A percentile compares a stretch with the other conserved stretches of the same genome.
Evolutionary conservation across 2,113 vertebrate species (phyloP).

Genomic region (Falcunculus frontatus): DNA sequence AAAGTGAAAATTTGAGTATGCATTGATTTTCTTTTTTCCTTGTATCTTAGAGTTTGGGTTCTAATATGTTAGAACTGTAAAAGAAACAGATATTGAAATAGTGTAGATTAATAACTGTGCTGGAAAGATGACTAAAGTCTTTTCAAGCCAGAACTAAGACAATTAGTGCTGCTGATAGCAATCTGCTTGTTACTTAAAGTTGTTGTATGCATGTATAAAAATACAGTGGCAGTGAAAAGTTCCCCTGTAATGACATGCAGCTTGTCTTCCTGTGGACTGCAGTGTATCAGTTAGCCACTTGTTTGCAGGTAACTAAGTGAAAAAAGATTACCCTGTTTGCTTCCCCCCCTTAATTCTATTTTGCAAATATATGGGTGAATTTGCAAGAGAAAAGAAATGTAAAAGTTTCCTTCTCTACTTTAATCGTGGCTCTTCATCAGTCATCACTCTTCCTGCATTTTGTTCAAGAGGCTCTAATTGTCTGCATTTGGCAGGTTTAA

Average conservation of each 20-base stretch:
- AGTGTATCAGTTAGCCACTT: constrained; percentile 21
- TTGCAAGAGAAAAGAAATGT: constrained; percentile 74
- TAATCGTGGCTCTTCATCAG: constrained; percentile 75
- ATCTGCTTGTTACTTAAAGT: background rate
- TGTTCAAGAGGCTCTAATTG: constrained; percentile 85
- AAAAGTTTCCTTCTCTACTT: constrained; percentile 74
- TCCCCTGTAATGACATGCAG: background rate
- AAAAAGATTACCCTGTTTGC: constrained; percentile 28
- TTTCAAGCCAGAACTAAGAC: background rate
- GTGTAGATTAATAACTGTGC: background rate
- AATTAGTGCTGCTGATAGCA: background rate
- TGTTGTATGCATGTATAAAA: background rate
- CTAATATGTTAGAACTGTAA: background rate
- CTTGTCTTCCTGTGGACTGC: background rate
- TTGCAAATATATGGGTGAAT: constrained; percentile 66
- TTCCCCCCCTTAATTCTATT: constrained; percentile 45
- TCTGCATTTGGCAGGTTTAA: constrained; percentile 87
- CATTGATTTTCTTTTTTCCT: background rate
- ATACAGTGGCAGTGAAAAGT: background rate
- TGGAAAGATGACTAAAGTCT: background rate
- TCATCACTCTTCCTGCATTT: constrained; percentile 81
- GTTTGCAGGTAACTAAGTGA: constrained; percentile 51
- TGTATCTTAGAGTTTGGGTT: background rate
- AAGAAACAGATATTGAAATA: background rate
- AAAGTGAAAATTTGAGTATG: background rate